Percentiles rank a stretch among this genome's conserved stretches.
Evolutionary conservation across 2,888 invertebrate species (phyloP).

Genomic region (Cantharis rustica): DNA sequence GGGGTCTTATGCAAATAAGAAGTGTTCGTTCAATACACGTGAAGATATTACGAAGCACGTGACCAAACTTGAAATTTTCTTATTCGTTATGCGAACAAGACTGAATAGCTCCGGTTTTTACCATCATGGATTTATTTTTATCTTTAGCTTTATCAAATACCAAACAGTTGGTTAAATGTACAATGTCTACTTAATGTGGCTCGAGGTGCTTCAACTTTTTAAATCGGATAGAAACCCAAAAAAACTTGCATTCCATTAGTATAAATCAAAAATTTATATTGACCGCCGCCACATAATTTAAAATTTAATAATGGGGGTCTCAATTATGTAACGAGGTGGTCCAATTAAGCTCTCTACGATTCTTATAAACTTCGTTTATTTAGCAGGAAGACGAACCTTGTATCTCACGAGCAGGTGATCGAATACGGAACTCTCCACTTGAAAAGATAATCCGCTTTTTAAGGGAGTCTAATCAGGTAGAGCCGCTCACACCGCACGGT

Average conservation of each 20-base stretch:
- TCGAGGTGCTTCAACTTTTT: background rate
- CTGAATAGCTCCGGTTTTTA: background rate
- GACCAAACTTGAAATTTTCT: background rate
- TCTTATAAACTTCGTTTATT: background rate
- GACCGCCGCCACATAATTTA: background rate
- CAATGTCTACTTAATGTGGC: background rate
- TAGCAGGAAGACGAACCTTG: too few relatives aligned
- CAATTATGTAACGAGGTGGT: background rate
- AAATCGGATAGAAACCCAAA: background rate
- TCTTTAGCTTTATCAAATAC: background rate
- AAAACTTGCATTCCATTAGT: background rate
- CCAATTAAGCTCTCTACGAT: background rate
- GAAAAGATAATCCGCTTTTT: background rate
- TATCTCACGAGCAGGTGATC: background rate
- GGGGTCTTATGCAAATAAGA: background rate
- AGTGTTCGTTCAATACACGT: background rate
- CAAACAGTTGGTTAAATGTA: background rate
- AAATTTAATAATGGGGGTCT: background rate
- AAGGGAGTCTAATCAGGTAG: background rate
- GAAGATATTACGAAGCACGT: conserved; percentile 2
- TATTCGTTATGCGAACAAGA: background rate
- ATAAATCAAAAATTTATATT: background rate
- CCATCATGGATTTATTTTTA: background rate
- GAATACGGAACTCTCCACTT: background rate
- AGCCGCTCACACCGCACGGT: background rate